Base-by-base conservation (phyloP, 2,113 vertebrate genomes). In the Deroptyus accipitrinus region DNA sequence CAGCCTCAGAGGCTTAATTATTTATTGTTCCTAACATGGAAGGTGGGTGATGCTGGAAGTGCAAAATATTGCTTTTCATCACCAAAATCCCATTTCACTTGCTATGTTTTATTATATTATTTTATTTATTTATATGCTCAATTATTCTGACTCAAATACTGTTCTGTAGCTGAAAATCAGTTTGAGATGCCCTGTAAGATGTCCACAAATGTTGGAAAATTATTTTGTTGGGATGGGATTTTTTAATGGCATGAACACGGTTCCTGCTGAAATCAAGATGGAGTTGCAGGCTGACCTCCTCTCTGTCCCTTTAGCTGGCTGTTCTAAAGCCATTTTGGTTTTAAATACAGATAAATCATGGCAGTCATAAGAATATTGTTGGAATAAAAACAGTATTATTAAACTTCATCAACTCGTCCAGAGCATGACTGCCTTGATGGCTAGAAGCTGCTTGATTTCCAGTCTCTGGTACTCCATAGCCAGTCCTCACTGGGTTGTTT, bases 121-220 rank as follows among this genome's bases (percentile, higher is more conserved):
- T 96, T 96, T 97, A 96, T 97, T 97, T 96, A 96, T 96, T 97
- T 97, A 97, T 97, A 97, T 81, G 92, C 73, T 94, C 94, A 93
- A 97, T 97, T 96, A 97, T 96, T 97, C 94, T 96, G 93, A 57
- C 92, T 96, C 90, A 86, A 93, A 93, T 97, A 90, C 90, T 84
- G 88, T 51, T 97, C 93, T 75, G 55, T 94, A 94, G 86, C 90
- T 78, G 93, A 55, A 96, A 96, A 93, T 88, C 90, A 94, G 94
- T 90, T 96, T 95, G 91, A 90, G 95, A 89, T 96, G 95, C 86
- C 94, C 91, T 96, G 49, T 42, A 91, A 94, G 88, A 72, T 94
- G 77, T 86, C 86, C 78, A 74, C 78, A 91, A 90, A 55, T 70
- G 64, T 79, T 85, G 63, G 92, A 80, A 92, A 94, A 93, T 51